These are phyloP conservation scores for Noturus placidus DNA, from an alignment of 2,113 vertebrate species.

Conservation along the genomic window DNA sequence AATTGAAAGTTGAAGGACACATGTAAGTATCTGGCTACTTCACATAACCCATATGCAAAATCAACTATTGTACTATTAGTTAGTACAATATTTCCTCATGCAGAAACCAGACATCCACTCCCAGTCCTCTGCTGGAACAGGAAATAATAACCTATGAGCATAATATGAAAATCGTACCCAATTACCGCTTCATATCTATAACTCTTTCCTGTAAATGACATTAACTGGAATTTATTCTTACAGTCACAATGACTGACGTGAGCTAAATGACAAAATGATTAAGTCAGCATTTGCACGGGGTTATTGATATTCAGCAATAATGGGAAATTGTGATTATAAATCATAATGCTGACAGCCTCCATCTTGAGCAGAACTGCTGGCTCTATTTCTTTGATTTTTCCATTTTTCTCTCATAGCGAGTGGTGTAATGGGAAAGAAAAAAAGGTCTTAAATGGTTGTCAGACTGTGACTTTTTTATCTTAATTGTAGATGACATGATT, in stretches of 20 bases:
- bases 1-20: not conserved
- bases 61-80: not conserved
- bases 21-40: not conserved
- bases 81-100: too few relatives aligned
- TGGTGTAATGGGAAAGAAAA: not conserved
- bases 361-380: slow-evolving; percentile 46
- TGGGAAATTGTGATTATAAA: slow-evolving; percentile 48
- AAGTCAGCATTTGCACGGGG: slow-evolving; percentile 42
- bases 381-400: slow-evolving; percentile 47
- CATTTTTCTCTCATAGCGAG: slow-evolving; percentile 3
- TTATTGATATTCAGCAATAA: slow-evolving; percentile 59
- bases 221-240: slow-evolving; percentile 49
- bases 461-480: slow-evolving; percentile 32
- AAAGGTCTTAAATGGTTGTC: slow-evolving; percentile 21
- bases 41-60: not conserved
- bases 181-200: slow-evolving; percentile 12
- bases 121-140: not conserved
- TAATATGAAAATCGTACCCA: slow-evolving; percentile 15
- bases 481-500: slow-evolving; percentile 30
- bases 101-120: not conserved
- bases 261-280: slow-evolving; percentile 56
- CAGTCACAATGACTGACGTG: slow-evolving; percentile 46
- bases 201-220: slow-evolving; percentile 41
- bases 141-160: slow-evolving; percentile 31
- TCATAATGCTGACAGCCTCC: slow-evolving; percentile 52